Percentiles rank a stretch among this genome's conserved stretches.
These are phyloP conservation scores for Latrodectus hesperus DNA, from an alignment of 2,888 invertebrate species.

Conservation along the genomic window DNA sequence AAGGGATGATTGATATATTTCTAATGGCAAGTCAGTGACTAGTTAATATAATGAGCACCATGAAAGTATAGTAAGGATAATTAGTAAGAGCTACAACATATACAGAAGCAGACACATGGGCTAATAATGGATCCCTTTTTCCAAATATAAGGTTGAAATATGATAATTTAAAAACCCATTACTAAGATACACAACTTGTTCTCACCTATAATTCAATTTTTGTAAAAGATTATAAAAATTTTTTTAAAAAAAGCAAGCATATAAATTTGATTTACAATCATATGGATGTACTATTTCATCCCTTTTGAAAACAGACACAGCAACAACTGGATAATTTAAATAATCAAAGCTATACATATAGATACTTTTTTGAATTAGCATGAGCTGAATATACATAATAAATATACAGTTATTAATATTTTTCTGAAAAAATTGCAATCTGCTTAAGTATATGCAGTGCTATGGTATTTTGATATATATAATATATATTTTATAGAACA, in stretches of 20 bases:
- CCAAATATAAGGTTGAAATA: too few species aligned
- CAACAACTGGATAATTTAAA: not conserved
- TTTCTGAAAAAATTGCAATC: not conserved
- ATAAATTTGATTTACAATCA: not conserved
- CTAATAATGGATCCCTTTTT: not conserved
- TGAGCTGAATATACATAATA: not conserved
- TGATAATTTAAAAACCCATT: not conserved
- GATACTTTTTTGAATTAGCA: not conserved
- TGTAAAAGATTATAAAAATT: not conserved
- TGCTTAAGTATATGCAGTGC: slow-evolving; percentile 50
- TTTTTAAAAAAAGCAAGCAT: not conserved
- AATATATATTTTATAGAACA: not conserved
- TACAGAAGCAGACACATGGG: slow-evolving; percentile 38
- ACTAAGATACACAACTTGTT: not conserved
- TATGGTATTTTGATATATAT: not conserved
- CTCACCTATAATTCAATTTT: not conserved
- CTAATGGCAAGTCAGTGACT: slow-evolving; percentile 69
- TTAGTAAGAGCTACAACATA: slow-evolving; percentile 51
- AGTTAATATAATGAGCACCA: slow-evolving; percentile 61
- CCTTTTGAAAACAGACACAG: not conserved
- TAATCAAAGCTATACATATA: not conserved
- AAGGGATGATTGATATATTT: slow-evolving; percentile 56
- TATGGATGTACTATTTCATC: too few species aligned
- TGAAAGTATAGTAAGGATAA: slow-evolving; percentile 43
- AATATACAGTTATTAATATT: not conserved